These are phyloP conservation scores for Onychomys leucogaster DNA, from an alignment of 2,797 vertebrate species.

Conservation along the genomic window DNA sequence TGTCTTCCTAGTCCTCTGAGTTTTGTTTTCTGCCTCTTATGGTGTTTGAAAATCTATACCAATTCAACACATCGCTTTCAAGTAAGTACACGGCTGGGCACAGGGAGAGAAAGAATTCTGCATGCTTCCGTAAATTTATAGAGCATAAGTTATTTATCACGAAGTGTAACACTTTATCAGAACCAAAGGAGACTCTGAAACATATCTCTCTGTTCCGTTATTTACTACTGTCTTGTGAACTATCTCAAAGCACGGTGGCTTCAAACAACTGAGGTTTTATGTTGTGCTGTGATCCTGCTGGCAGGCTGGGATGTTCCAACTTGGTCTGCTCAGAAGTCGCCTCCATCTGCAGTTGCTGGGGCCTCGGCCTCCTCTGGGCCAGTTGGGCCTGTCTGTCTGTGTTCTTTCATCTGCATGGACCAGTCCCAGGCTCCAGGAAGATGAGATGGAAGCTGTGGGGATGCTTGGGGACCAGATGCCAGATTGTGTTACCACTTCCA, in stretches of 20 bases:
- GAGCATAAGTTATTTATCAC: conserved; percentile 24
- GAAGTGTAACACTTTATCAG: not conserved
- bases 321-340: not conserved
- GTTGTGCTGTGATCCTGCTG: not conserved
- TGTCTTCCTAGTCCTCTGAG: not conserved
- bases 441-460: not conserved
- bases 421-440: not conserved
- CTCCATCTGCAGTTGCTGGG: not conserved
- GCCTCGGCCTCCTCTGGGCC: not conserved
- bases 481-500: not conserved
- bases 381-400: not conserved
- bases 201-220: not conserved
- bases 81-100: not conserved
- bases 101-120: not conserved
- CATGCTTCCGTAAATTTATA: conserved; percentile 20
- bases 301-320: not conserved
- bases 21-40: not conserved
- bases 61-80: not conserved
- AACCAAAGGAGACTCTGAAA: conserved; percentile 41
- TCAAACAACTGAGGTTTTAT: not conserved
- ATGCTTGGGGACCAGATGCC: not conserved
- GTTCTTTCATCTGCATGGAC: not conserved
- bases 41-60: not conserved
- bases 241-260: not conserved
- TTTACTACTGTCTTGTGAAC: not conserved